Evolutionary conservation across 2,113 vertebrate species (phyloP).

Genomic region (Oncorhynchus gorbuscha): DNA sequence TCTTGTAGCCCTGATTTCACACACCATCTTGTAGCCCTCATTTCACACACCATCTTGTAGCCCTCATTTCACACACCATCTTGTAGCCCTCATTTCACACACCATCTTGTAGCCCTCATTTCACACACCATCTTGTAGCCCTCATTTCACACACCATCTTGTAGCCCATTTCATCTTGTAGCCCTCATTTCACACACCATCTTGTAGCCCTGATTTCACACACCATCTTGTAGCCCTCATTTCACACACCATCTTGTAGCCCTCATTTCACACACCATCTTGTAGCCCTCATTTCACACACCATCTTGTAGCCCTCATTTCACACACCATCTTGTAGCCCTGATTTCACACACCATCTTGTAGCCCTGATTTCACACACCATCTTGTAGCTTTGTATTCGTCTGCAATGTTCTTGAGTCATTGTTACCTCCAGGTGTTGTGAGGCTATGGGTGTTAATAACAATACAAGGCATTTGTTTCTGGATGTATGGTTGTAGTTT

Average conservation of each 20-base stretch:
- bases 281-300: no score
- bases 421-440: not conserved
- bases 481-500: not conserved
- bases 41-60: not conserved
- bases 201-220: no score
- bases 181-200: no score
- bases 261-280: no score
- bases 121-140: not conserved
- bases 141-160: no score
- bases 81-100: no score
- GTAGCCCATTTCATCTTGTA: no score
- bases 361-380: not conserved
- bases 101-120: not conserved
- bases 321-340: not conserved
- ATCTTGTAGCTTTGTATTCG: not conserved
- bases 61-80: no score
- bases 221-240: not conserved
- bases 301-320: not conserved
- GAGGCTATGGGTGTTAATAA: conserved; percentile 4
- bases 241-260: not conserved
- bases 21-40: not conserved
- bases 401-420: not conserved
- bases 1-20: no score
- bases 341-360: no score
- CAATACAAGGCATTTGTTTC: conserved; percentile 19